These are phyloP conservation scores for Cryptocephalus primarius DNA, from an alignment of 2,888 invertebrate genomes.

Conservation along the genomic window DNA sequence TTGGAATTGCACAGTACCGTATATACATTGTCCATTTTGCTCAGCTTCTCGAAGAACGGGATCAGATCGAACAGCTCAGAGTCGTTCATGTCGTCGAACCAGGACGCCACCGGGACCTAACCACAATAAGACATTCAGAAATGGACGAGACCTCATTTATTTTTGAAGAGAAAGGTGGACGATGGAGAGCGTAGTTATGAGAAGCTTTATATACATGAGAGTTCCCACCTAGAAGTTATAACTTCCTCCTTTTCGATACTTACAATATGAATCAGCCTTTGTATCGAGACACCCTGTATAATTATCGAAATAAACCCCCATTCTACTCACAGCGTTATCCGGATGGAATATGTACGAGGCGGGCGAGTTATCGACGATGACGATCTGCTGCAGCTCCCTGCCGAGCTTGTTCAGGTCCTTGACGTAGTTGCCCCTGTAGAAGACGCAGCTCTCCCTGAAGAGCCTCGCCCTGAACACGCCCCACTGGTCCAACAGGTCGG, in stretches of 20 bases:
- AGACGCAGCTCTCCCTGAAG: conserved; percentile 99
- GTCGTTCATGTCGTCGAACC: conserved; percentile 99
- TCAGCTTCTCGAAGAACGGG: conserved; percentile 95
- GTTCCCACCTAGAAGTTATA: too few relatives aligned
- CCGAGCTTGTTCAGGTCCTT: conserved; percentile 98
- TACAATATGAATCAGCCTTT: too few relatives aligned
- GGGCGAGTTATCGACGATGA: conserved; percentile 99
- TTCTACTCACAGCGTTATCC: conserved; percentile 89
- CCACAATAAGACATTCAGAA: conserved; percentile 14
- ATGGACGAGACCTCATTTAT: too few relatives aligned
- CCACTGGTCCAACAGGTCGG: conserved; percentile 94
- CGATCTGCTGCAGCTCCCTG: conserved; percentile 88
- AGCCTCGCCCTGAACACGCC: conserved; percentile 91
- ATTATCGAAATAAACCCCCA: too few relatives aligned
- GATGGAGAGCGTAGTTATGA: too few relatives aligned
- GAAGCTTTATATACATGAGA: too few relatives aligned
- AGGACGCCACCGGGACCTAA: conserved; percentile 95
- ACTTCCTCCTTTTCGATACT: too few relatives aligned
- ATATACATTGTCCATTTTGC: conserved; percentile 95
- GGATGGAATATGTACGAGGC: conserved; percentile 99
- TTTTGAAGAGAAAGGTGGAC: too few relatives aligned
- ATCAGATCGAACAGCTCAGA: conserved; percentile 93
- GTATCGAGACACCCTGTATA: too few relatives aligned
- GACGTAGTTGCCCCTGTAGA: conserved; percentile 99
- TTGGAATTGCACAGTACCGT: conserved; percentile 87